Evolutionary conservation across 2,888 invertebrate genomes (phyloP).

Genomic region (Plagodis dolabraria): DNA sequence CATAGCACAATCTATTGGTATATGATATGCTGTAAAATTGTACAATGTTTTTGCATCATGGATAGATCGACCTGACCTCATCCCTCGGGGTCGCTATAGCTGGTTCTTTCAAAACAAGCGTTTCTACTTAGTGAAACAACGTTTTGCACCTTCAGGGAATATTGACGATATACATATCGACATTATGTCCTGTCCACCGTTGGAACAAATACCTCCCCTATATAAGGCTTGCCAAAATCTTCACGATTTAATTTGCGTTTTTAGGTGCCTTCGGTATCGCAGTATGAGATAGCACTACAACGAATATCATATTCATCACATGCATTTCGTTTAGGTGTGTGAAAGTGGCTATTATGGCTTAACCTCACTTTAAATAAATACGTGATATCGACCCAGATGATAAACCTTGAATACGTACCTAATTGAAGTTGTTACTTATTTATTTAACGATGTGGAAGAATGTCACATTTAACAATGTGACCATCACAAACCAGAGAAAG

Average conservation of each 20-base stretch:
- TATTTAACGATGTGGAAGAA: too few relatives aligned
- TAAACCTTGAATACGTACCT: slow-evolving; percentile 5
- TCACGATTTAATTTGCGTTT: too few relatives aligned
- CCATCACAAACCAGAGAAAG: too few relatives aligned
- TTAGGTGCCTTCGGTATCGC: too few relatives aligned
- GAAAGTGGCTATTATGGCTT: slow-evolving; percentile 24
- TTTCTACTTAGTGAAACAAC: slow-evolving; percentile 37
- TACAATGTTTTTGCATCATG: too few relatives aligned
- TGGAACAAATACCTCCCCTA: too few relatives aligned
- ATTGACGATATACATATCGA: slow-evolving; percentile 1
- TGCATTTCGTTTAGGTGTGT: slow-evolving; percentile 11
- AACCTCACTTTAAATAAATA: slow-evolving; percentile 32
- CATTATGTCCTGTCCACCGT: too few relatives aligned
- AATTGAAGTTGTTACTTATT: background rate
- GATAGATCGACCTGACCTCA: slow-evolving; percentile 15
- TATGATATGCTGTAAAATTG: too few relatives aligned
- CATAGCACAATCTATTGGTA: too few relatives aligned
- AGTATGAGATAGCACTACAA: too few relatives aligned
- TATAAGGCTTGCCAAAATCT: too few relatives aligned
- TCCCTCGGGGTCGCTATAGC: slow-evolving; percentile 14
- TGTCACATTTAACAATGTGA: too few relatives aligned
- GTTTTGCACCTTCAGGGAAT: slow-evolving; percentile 25
- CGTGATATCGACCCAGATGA: slow-evolving; percentile 19
- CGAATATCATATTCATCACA: background rate
- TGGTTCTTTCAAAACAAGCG: slow-evolving; percentile 29